A percentile compares a stretch with the other conserved stretches of the same genome.
Evolutionary conservation across 2,888 invertebrate genomes (phyloP).

Genomic region (Scotopteryx bipunctaria): DNA sequence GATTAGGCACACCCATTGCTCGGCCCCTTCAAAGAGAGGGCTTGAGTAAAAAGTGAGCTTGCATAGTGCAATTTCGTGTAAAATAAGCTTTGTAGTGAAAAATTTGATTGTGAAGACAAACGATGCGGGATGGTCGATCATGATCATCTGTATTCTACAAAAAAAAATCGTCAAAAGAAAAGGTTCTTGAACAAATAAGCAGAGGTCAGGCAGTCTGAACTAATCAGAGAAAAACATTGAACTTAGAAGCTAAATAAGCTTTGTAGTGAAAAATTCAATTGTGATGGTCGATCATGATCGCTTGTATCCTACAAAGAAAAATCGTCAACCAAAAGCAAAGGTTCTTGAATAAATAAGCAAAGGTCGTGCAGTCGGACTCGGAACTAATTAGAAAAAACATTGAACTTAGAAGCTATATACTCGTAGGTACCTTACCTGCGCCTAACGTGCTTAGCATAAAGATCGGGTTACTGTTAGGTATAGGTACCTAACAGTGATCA

Average conservation of each 20-base stretch:
- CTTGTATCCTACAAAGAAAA: too few species aligned
- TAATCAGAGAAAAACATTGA: neutral
- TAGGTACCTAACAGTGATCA: too few species aligned
- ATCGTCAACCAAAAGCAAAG: too few species aligned
- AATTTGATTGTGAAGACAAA: constrained; percentile 45
- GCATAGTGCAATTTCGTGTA: constrained; percentile 42
- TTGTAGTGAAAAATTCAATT: too few species aligned
- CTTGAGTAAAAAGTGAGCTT: constrained; percentile 48
- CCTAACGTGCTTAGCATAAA: neutral
- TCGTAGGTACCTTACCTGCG: neutral
- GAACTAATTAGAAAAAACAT: too few species aligned
- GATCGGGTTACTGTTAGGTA: too few species aligned
- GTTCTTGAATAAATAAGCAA: too few species aligned
- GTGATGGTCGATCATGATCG: too few species aligned
- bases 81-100: constrained; percentile 54
- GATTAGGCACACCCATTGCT: constrained; percentile 2
- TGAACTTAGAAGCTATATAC: neutral
- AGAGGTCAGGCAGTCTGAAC: neutral
- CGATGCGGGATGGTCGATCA: constrained; percentile 47
- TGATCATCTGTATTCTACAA: constrained; percentile 17
- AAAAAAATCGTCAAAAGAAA: neutral
- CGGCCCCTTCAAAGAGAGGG: constrained; percentile 37
- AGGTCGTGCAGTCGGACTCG: too few species aligned
- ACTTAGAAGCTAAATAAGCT: too few species aligned
- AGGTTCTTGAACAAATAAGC: neutral